Conservation (phyloP, 2,888 invertebrate species). For the Thymelicus sylvestris region DNA sequence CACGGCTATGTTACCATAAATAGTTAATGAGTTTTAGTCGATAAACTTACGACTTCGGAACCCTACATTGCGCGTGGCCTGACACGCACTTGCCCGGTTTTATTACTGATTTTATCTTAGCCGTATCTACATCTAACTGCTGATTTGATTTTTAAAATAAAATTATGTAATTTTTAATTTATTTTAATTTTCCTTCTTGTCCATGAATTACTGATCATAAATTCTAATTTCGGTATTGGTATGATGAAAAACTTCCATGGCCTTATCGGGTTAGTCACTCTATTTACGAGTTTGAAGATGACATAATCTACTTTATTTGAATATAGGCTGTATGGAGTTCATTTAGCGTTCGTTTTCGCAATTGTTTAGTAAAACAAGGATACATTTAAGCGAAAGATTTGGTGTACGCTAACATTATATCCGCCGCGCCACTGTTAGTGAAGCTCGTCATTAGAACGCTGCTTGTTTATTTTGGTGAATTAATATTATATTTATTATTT, state of each 20-base stretch:
- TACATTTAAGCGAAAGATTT: slow-evolving; percentile 19
- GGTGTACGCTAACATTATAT: slow-evolving; percentile 30
- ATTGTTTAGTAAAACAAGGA: slow-evolving; percentile 5
- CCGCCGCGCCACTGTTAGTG: slow-evolving; percentile 4
- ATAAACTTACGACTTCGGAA: too few relatives aligned
- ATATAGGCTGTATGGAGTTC: slow-evolving; percentile 17
- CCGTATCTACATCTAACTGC: too few relatives aligned
- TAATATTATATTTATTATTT: background rate
- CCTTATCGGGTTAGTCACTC: slow-evolving; percentile 32
- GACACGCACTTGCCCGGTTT: too few relatives aligned
- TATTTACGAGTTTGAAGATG: slow-evolving; percentile 20
- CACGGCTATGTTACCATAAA: too few relatives aligned
- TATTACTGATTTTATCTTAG: too few relatives aligned
- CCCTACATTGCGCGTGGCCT: too few relatives aligned
- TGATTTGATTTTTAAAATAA: background rate
- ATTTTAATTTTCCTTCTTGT: too few relatives aligned
- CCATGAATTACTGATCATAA: slow-evolving; percentile 20
- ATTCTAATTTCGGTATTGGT: slow-evolving; percentile 35
- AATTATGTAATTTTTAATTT: background rate
- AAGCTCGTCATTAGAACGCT: background rate
- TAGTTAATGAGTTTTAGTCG: too few relatives aligned
- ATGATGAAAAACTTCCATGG: slow-evolving; percentile 31
- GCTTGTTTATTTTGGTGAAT: background rate
- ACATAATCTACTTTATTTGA: slow-evolving; percentile 20
- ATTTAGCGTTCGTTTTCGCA: slow-evolving; percentile 13